These are phyloP conservation scores for Podotricha telesiphe DNA, from an alignment of 2,888 invertebrate species.

Conservation along the genomic window DNA sequence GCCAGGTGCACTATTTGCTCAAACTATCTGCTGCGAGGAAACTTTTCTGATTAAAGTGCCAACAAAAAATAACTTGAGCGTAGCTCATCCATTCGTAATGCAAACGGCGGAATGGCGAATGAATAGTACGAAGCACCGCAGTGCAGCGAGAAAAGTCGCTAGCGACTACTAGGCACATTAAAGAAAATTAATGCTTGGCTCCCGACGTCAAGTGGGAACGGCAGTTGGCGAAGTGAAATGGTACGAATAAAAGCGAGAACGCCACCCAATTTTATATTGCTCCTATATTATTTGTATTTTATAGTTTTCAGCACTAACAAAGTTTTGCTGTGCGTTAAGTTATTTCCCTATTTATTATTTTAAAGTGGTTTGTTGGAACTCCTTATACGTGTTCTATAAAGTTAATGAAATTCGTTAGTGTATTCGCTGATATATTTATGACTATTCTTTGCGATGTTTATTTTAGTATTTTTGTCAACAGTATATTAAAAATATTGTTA, in stretches of 20 bases:
- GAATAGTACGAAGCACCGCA: constrained; percentile 82
- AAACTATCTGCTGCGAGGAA: constrained; percentile 56
- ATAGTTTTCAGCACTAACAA: constrained; percentile 62
- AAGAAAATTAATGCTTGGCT: constrained; percentile 83
- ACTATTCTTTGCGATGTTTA: neutral
- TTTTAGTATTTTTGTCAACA: too few relatives aligned
- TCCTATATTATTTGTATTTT: constrained; percentile 67
- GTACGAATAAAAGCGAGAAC: constrained; percentile 71
- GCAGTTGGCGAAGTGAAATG: constrained; percentile 80
- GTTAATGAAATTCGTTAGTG: neutral
- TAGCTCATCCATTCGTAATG: constrained; percentile 77
- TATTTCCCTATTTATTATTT: constrained; percentile 67
- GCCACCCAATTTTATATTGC: constrained; percentile 72
- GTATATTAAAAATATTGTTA: too few relatives aligned
- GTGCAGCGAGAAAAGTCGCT: constrained; percentile 68
- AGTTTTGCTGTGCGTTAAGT: constrained; percentile 57
- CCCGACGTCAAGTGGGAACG: constrained; percentile 75
- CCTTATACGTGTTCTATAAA: constrained; percentile 19
- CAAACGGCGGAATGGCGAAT: constrained; percentile 72
- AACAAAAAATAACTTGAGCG: constrained; percentile 69
- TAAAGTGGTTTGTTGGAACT: constrained; percentile 47
- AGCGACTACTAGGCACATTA: constrained; percentile 81
- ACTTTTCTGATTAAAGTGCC: constrained; percentile 75
- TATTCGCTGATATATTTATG: neutral
- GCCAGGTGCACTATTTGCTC: constrained; percentile 60